Evolutionary conservation across 2,113 vertebrate genomes (phyloP), one percentile per base, ranked within the genome.

Genomic region (Amblyopsis rosae): DNA sequence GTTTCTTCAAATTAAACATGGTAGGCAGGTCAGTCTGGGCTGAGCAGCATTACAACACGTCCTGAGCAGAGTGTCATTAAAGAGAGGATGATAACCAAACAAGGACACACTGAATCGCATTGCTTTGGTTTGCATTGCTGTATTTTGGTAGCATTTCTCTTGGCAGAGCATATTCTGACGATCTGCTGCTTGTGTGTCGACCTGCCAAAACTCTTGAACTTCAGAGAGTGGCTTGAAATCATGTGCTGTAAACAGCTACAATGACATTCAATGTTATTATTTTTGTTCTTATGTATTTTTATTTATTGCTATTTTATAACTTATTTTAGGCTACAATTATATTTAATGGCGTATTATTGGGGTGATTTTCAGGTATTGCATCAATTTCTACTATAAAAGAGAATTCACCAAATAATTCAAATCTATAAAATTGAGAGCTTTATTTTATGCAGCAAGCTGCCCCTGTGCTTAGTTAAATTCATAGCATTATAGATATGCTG

Each of bases 401-500:
- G n/a, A 65, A 58, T 79, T 76, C 77, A 80, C 57, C 74, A 61
- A 47, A 63, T 61, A 64, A 80, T 77, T 79, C 62, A 71, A 77
- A 79, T 61, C 54, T 76, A 66, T 75, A 76, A 67, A 68, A 16
- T 73, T 60, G 49, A 47, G 69, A 77, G 67, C 78, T 73, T 79
- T 61, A 45, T 79, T 60, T 76, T 80, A 68, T 84, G 68, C 65
- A 72, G 73, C 84, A 85, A 88, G 81, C 82, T 84, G 86, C 82
- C 75, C 26, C 81, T 69, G 15, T 79, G 68, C 77, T 62, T 76
- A 74, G 80, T 51, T 72, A 51, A 55, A 60, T 62, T 76, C 61
- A 33, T 77, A 84, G 83, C 84, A 87, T 80, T 85, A 79, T 67
- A 79, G 79, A 46, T 84, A 67, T 86, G 78, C 75, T 80, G 87